A percentile compares a stretch with the other conserved stretches of the same genome.
Conservation (phyloP, 2,113 vertebrate species). For the Peromyscus polionotus region DNA sequence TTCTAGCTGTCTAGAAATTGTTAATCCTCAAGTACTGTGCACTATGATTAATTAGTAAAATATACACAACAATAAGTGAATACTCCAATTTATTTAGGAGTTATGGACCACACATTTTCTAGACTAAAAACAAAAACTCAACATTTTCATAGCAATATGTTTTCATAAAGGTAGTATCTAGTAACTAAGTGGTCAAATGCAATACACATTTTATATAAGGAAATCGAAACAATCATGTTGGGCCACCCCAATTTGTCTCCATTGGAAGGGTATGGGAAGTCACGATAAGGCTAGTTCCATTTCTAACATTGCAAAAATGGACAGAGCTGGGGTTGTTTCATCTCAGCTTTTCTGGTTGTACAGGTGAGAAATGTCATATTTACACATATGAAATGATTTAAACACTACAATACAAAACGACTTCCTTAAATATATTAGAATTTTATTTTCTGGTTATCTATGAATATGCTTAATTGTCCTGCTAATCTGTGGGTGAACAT, state of each 20-base stretch:
- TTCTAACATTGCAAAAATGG: background rate
- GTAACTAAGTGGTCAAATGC: background rate
- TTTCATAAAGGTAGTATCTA: background rate
- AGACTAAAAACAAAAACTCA: background rate
- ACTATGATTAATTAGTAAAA: background rate
- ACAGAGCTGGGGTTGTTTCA: background rate
- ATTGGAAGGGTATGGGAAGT: background rate
- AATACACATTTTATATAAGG: accelerated
- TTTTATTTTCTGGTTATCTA: background rate
- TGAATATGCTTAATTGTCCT: background rate
- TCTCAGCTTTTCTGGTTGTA: background rate
- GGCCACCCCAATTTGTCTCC: background rate
- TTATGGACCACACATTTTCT: background rate
- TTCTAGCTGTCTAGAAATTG: background rate
- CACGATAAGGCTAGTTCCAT: background rate
- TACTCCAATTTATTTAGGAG: background rate
- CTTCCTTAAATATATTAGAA: background rate
- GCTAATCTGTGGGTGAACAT: background rate
- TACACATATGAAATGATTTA: background rate
- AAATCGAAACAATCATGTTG: background rate
- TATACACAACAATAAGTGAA: background rate
- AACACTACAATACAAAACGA: background rate
- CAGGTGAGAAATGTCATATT: background rate
- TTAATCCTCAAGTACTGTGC: background rate
- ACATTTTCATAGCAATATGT: accelerated